phyloP scores from a whole-genome alignment of 1,140 invertebrate genomes.

The Euura saliciscinereae region DNA sequence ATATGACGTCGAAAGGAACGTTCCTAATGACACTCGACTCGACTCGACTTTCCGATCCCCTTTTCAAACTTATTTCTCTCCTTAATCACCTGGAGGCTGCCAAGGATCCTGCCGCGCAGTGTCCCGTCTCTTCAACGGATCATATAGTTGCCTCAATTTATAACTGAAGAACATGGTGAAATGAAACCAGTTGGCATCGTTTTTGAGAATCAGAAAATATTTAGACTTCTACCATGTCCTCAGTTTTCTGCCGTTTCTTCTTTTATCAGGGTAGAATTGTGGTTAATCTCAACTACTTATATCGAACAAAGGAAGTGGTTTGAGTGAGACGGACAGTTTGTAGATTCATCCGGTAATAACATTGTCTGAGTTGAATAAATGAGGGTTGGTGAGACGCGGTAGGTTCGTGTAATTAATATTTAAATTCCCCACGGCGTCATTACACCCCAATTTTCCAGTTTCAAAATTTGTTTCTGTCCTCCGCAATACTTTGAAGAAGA shows the following conservation, averaged over 20 bases:
- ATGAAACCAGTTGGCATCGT: no score
- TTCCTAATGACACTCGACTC: not conserved
- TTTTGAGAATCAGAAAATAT: not conserved
- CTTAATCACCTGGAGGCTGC: not conserved
- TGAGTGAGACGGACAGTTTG: not conserved
- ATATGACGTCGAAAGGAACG: not conserved
- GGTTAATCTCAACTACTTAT: not conserved
- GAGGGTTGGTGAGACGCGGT: not conserved
- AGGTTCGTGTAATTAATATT: slow-evolving; percentile 4
- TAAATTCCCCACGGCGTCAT: slow-evolving; percentile 3
- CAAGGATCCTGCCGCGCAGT: not conserved
- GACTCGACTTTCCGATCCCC: not conserved
- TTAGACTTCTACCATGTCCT: not conserved
- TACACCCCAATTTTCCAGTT: slow-evolving; percentile 7
- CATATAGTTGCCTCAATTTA: not conserved
- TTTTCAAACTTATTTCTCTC: not conserved
- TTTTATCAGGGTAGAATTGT: not conserved
- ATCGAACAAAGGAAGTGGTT: not conserved
- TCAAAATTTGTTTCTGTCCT: not conserved
- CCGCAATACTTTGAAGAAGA: not conserved
- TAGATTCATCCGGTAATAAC: not conserved
- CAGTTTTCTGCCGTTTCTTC: not conserved
- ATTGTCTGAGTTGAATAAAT: slow-evolving; percentile 5
- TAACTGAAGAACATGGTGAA: not conserved
- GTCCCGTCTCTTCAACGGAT: not conserved